These are phyloP conservation scores for Dendropsophus ebraccatus DNA, from an alignment of 2,113 vertebrate genomes.

Conservation along the genomic window DNA sequence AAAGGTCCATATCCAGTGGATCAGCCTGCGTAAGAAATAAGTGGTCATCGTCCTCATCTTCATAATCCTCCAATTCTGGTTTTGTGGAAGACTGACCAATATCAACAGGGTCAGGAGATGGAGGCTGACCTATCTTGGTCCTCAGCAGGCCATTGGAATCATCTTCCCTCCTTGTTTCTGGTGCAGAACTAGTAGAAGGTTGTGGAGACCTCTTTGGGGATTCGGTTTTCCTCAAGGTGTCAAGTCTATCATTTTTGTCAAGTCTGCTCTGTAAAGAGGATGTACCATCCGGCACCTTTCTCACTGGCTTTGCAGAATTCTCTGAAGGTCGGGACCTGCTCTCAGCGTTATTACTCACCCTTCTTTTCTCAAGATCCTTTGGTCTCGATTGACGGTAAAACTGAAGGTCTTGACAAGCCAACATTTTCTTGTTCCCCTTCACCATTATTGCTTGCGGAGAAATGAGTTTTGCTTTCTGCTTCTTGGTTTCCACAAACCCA, in stretches of 20 bases:
- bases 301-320: accelerated
- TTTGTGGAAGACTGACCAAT: not conserved
- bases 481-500: constrained; percentile 60
- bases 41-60: constrained; percentile 63
- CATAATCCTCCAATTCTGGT: constrained; percentile 31
- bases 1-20: constrained; percentile 78
- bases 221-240: not conserved
- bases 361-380: not conserved
- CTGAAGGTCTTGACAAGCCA: constrained; percentile 74
- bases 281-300: not conserved
- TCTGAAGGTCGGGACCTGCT: not conserved
- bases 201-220: not conserved
- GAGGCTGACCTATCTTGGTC: no score
- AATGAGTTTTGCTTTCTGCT: constrained; percentile 65
- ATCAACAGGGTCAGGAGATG: not conserved
- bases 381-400: constrained; percentile 67
- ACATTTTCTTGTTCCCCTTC: constrained; percentile 70
- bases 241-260: not conserved
- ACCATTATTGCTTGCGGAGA: constrained; percentile 64
- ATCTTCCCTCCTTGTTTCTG: not conserved
- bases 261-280: not conserved
- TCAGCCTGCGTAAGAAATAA: constrained; percentile 78
- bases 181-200: not conserved
- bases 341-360: not conserved
- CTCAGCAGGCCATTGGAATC: not conserved